Evolutionary conservation across 2,888 invertebrate species (phyloP).

Genomic region (Volucella inflata): DNA sequence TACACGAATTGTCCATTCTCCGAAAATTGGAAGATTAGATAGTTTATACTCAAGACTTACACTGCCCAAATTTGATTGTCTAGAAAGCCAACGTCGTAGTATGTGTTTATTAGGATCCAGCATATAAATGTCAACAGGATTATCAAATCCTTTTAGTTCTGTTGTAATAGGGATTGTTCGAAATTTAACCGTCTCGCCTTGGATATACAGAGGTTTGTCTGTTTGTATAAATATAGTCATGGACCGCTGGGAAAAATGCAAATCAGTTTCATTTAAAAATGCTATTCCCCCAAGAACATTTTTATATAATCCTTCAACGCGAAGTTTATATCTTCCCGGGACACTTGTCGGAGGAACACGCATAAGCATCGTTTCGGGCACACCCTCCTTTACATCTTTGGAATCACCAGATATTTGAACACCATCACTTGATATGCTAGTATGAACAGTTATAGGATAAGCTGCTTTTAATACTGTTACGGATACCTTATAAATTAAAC

Average conservation of each 20-base stretch:
- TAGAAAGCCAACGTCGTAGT: conserved; percentile 95
- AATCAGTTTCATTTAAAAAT: conserved; percentile 93
- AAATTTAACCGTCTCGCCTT: conserved; percentile 94
- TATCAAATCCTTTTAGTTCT: conserved; percentile 94
- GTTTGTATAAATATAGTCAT: conserved; percentile 98
- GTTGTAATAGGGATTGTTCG: conserved; percentile 96
- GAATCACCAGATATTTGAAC: conserved; percentile 94
- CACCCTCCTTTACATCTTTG: conserved; percentile 92
- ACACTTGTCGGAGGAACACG: conserved; percentile 94
- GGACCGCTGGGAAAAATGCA: conserved; percentile 94
- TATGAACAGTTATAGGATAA: conserved; percentile 92
- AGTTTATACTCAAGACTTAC: conserved; percentile 96
- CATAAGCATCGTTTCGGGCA: conserved; percentile 95
- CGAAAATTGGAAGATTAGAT: conserved; percentile 95
- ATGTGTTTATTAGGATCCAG: conserved; percentile 94
- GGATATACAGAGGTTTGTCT: conserved; percentile 97
- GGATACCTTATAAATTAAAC: conserved; percentile 94
- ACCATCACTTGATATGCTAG: conserved; percentile 94
- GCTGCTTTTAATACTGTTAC: conserved; percentile 92
- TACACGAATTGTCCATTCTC: conserved; percentile 95
- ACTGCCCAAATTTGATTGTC: conserved; percentile 96
- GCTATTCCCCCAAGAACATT: conserved; percentile 91
- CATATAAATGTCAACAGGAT: conserved; percentile 96
- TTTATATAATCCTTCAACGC: conserved; percentile 90
- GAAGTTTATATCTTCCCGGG: conserved; percentile 91